phyloP scores from a whole-genome alignment of 2,797 vertebrate species.

The Graptemys geographica region DNA sequence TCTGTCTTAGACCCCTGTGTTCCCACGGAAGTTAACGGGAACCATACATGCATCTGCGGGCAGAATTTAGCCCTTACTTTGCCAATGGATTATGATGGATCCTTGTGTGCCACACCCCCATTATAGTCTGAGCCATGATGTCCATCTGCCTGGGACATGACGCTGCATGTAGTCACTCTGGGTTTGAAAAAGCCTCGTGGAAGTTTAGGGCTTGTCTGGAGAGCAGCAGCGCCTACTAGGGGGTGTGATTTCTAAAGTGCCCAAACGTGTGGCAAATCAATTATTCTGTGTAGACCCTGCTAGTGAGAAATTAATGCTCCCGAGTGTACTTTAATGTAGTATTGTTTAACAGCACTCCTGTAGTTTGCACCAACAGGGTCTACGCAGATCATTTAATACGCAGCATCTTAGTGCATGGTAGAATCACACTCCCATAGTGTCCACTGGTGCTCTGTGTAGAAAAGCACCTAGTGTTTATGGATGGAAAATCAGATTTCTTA shows the following conservation, averaged over 20 bases:
- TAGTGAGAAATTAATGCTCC: too few relatives aligned
- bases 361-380: too few relatives aligned
- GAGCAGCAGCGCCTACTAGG: accelerated
- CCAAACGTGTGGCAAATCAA: background rate
- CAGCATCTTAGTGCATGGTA: too few relatives aligned
- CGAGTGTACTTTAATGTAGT: too few relatives aligned
- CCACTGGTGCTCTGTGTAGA: background rate
- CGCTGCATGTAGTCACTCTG: slow-evolving; percentile 25
- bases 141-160: background rate
- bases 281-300: too few relatives aligned
- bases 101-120: background rate
- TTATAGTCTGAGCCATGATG: background rate
- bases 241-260: background rate
- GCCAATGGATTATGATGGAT: accelerated
- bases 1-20: background rate
- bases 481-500: slow-evolving; percentile 58
- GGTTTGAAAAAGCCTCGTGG: background rate
- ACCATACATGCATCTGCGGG: accelerated
- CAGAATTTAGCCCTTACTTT: background rate
- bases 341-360: too few relatives aligned
- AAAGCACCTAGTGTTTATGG: slow-evolving; percentile 17
- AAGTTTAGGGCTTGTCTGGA: background rate
- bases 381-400: too few relatives aligned
- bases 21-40: accelerated
- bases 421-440: too few relatives aligned